A percentile compares a stretch with the other conserved stretches of the same genome.
phyloP scores from a whole-genome alignment of 2,113 vertebrate species.

The Rhea pennata region DNA sequence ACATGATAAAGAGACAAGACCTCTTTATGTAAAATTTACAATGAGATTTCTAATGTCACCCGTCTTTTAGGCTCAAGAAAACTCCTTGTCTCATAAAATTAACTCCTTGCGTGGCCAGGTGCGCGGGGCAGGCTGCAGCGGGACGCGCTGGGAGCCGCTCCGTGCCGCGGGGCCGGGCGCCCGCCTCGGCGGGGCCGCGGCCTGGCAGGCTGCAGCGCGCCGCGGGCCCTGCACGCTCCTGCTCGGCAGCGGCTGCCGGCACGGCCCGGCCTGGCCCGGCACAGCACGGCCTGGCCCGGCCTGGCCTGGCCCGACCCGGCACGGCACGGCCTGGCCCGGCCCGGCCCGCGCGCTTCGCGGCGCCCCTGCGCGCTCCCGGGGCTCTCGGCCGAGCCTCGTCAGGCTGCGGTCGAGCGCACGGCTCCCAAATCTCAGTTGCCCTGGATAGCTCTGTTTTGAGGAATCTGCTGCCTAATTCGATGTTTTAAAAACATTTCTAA shows the following conservation, averaged over 20 bases:
- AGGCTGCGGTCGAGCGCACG: not conserved
- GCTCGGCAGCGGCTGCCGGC: too few species aligned
- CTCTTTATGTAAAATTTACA: constrained; percentile 61
- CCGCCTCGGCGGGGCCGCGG: too few species aligned
- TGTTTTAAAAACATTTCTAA: constrained; percentile 52
- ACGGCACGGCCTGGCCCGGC: too few species aligned
- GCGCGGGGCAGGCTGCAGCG: fast-evolving
- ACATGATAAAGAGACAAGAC: constrained; percentile 40
- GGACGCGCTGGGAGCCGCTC: not conserved
- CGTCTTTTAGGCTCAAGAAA: constrained; percentile 8
- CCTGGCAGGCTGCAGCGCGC: too few species aligned
- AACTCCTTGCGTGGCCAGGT: not conserved
- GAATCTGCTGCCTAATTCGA: constrained; percentile 33
- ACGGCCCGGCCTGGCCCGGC: too few species aligned
- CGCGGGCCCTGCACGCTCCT: too few species aligned
- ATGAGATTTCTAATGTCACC: constrained; percentile 50
- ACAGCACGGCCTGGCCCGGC: too few species aligned
- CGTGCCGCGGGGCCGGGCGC: not conserved
- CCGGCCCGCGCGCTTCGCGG: too few species aligned
- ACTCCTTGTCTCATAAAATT: not conserved
- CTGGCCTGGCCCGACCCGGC: too few species aligned
- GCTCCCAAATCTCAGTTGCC: constrained; percentile 41
- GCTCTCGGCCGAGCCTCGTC: constrained; percentile 5
- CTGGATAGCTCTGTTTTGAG: constrained; percentile 30
- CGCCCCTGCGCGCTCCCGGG: not conserved